Conservation (phyloP, 2,113 vertebrate species). For the Anser cygnoides region DNA sequence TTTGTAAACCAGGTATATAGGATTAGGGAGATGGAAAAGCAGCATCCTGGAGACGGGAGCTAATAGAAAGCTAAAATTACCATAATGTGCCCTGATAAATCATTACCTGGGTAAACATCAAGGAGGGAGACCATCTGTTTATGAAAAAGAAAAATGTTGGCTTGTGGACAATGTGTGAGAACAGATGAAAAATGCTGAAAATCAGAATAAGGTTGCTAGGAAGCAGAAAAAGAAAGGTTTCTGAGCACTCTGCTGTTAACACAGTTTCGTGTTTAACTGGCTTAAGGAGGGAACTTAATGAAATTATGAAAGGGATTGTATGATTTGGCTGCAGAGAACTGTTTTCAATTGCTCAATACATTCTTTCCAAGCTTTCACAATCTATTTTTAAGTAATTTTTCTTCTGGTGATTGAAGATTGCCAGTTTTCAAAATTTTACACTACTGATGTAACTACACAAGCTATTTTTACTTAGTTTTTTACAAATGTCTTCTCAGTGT, state of each 20-base stretch:
- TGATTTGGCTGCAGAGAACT: background rate
- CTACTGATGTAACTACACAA: background rate
- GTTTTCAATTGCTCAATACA: background rate
- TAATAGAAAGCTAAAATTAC: background rate
- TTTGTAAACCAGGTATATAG: background rate
- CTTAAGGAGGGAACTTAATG: background rate
- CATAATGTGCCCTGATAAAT: background rate
- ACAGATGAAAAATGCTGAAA: background rate
- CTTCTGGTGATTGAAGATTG: background rate
- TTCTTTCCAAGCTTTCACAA: no score
- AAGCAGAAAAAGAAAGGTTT: background rate
- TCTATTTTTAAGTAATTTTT: background rate
- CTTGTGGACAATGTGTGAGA: background rate
- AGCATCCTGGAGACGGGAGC: background rate
- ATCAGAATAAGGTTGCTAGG: background rate
- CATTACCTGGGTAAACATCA: background rate
- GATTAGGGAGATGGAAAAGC: background rate
- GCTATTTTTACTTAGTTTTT: background rate
- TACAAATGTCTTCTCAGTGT: background rate
- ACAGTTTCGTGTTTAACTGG: background rate
- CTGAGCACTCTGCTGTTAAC: background rate
- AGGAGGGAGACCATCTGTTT: background rate
- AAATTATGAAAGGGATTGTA: background rate
- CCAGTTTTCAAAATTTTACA: background rate
- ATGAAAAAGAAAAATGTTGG: background rate